Conservation (phyloP, 2,797 vertebrate genomes). For the Merluccius polli region DNA sequence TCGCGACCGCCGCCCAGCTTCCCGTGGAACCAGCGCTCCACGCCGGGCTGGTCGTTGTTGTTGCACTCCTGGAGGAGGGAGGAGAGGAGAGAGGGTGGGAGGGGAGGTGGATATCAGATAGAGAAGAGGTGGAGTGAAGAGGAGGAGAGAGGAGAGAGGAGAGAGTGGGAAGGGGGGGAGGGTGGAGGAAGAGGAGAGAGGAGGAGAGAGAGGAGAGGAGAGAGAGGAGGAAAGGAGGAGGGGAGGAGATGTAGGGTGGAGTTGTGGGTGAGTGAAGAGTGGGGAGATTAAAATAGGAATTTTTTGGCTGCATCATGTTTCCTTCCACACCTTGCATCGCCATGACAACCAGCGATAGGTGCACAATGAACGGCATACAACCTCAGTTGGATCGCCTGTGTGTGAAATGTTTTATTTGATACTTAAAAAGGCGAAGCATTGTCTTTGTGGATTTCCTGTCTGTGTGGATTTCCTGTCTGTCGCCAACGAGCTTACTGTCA, state of each 20-base stretch:
- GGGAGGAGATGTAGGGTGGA: too few species aligned
- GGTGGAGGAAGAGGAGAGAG: too few species aligned
- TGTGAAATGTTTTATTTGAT: not conserved
- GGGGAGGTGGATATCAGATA: not conserved
- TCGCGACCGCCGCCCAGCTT: slow-evolving; percentile 90
- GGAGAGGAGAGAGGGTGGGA: not conserved
- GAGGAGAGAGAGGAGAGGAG: not conserved
- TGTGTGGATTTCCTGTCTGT: not conserved
- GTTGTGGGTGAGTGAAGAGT: too few species aligned
- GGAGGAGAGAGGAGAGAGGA: not conserved
- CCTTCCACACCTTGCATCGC: not conserved
- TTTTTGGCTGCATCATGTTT: not conserved
- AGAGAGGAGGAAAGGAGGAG: not conserved
- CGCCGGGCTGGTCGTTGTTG: slow-evolving; percentile 90
- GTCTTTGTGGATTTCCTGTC: not conserved
- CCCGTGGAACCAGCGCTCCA: slow-evolving; percentile 95
- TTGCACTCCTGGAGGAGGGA: slow-evolving; percentile 75
- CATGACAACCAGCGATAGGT: not conserved
- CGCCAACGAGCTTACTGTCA: not conserved
- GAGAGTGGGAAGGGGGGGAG: not conserved
- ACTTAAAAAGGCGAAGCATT: not conserved
- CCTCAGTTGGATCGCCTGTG: not conserved
- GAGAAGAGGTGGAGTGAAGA: not conserved
- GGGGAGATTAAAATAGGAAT: not conserved
- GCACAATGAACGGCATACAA: not conserved